Evolutionary conservation across 2,113 vertebrate species (phyloP).

Genomic region (Atractosteus spatula): DNA sequence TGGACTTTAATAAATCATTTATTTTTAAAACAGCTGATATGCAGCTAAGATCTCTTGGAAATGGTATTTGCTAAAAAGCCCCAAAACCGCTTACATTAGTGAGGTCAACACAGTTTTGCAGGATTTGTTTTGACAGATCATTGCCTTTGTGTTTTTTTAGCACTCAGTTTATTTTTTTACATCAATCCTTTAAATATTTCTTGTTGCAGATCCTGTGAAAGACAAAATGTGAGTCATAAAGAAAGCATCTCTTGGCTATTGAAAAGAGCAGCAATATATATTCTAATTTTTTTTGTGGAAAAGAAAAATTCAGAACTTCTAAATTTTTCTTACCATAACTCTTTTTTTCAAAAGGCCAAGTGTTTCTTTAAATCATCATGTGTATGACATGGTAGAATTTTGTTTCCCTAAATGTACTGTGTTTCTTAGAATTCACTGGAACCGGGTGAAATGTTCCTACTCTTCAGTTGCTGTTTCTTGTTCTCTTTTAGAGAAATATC

Average conservation of each 20-base stretch:
- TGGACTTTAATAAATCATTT: too few species aligned
- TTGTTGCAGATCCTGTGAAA: too few species aligned
- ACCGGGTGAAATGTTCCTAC: neutral
- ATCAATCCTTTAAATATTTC: too few species aligned
- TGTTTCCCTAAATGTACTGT: neutral
- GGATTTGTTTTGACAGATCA: too few species aligned
- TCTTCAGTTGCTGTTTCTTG: neutral
- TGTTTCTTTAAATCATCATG: slow-evolving; percentile 38
- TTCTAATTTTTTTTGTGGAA: slow-evolving; percentile 15
- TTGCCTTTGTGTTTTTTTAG: too few species aligned
- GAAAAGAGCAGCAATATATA: slow-evolving; percentile 11
- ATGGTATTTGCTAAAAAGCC: too few species aligned
- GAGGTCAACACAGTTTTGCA: too few species aligned
- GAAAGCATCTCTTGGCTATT: slow-evolving; percentile 21
- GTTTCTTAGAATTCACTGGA: slow-evolving; percentile 4
- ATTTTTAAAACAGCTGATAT: too few species aligned
- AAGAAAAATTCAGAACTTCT: slow-evolving; percentile 11
- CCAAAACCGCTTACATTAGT: too few species aligned
- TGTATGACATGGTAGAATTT: slow-evolving; percentile 32
- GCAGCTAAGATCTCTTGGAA: too few species aligned
- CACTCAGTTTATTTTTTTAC: too few species aligned
- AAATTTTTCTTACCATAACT: slow-evolving; percentile 28
- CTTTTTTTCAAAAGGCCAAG: slow-evolving; percentile 31
- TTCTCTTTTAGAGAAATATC: too few species aligned
- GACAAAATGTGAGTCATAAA: slow-evolving; percentile 14